Evolutionary conservation across 2,888 invertebrate species (phyloP).

Genomic region (Mythimna ferrago): DNA sequence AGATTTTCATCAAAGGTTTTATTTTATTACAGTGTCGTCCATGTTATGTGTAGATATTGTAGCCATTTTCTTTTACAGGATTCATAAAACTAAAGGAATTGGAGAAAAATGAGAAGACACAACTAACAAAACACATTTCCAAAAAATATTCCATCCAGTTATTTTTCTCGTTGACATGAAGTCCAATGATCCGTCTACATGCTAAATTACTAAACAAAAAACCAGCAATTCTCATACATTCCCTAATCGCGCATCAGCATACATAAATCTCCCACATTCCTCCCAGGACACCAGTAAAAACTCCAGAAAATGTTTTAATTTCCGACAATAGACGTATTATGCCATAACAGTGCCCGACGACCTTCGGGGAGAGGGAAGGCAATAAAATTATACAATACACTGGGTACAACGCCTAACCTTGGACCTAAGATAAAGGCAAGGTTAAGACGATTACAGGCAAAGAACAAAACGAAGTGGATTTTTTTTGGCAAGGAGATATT

Average conservation of each 20-base stretch:
- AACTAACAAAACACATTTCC: too few relatives aligned
- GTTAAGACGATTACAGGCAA: constrained; percentile 42
- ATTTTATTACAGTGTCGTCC: too few relatives aligned
- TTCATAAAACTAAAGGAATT: too few relatives aligned
- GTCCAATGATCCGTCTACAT: too few relatives aligned
- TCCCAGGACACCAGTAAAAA: constrained; percentile 35
- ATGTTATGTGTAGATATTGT: too few relatives aligned
- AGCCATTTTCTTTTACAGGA: too few relatives aligned
- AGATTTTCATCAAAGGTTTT: too few relatives aligned
- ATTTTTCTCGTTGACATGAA: too few relatives aligned
- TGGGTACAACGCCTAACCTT: constrained; percentile 51
- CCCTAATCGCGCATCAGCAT: constrained; percentile 7
- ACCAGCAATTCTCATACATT: neutral
- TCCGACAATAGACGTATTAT: constrained; percentile 18
- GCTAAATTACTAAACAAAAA: constrained; percentile 2
- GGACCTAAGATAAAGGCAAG: constrained; percentile 43
- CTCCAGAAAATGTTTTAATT: constrained; percentile 26
- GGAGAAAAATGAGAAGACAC: too few relatives aligned
- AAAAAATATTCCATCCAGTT: too few relatives aligned
- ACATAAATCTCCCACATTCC: constrained; percentile 31
- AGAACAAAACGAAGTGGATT: constrained; percentile 25
- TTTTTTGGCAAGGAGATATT: constrained; percentile 33
- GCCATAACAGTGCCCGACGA: constrained; percentile 17
- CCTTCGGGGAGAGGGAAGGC: constrained; percentile 35
- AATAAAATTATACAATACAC: constrained; percentile 55